Evolutionary conservation across 1,140 invertebrate species (phyloP).

Genomic region (Trinorchestia longiramus): DNA sequence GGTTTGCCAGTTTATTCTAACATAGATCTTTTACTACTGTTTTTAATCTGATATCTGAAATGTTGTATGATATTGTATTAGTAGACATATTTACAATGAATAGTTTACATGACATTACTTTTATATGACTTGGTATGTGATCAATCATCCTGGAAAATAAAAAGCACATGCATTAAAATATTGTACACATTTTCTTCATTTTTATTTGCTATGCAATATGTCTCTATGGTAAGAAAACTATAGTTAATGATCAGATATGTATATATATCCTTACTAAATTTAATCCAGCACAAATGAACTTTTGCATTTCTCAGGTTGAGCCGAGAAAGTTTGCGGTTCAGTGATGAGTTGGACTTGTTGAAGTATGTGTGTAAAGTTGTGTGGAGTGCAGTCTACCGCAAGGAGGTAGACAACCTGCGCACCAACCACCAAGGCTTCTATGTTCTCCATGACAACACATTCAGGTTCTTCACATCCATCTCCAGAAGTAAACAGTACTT

Average conservation of each 20-base stretch:
- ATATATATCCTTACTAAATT: too few relatives aligned
- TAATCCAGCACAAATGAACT: neutral
- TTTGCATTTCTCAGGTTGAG: conserved; percentile 77
- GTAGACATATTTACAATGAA: too few relatives aligned
- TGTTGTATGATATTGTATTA: too few relatives aligned
- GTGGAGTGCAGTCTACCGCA: conserved; percentile 96
- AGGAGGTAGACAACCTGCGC: conserved; percentile 97
- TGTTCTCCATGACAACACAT: conserved; percentile 96
- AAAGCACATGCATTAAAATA: too few relatives aligned
- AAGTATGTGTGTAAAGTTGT: conserved; percentile 99
- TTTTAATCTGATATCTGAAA: too few relatives aligned
- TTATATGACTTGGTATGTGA: too few relatives aligned
- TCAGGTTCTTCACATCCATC: conserved; percentile 89
- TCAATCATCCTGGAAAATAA: too few relatives aligned
- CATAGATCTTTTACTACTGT: neutral
- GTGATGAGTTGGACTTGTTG: conserved; percentile 97
- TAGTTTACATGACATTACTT: too few relatives aligned
- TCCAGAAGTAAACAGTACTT: conserved; percentile 92
- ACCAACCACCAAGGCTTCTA: conserved; percentile 99
- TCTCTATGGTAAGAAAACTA: too few relatives aligned
- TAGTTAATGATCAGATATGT: too few relatives aligned
- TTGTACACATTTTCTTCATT: too few relatives aligned
- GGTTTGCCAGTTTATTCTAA: neutral
- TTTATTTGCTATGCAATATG: too few relatives aligned
- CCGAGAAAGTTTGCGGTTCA: conserved; percentile 91